Percentiles rank a stretch among this genome's conserved stretches.
phyloP scores from a whole-genome alignment of 2,797 vertebrate species.

The Tapera naevia region DNA sequence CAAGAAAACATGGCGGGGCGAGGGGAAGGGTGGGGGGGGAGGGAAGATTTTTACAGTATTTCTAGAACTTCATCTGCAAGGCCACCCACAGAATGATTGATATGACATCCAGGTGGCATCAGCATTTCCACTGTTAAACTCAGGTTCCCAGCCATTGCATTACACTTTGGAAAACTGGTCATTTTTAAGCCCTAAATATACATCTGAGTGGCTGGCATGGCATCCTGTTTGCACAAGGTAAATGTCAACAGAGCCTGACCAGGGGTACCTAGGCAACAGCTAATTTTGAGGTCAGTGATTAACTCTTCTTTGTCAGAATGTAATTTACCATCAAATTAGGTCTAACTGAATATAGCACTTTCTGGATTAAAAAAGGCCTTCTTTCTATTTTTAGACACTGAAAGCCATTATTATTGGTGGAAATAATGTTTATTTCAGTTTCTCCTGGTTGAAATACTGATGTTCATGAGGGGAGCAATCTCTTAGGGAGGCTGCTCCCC shows the following conservation, averaged over 20 bases:
- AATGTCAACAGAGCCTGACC: constrained; percentile 53
- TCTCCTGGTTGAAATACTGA: neutral
- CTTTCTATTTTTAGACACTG: constrained; percentile 17
- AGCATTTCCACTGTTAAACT: neutral
- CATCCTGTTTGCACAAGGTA: constrained; percentile 48
- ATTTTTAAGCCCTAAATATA: constrained; percentile 23
- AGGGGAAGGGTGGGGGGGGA: neutral
- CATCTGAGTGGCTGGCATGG: neutral
- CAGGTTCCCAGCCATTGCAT: neutral
- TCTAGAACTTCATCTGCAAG: neutral
- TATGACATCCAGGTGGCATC: neutral
- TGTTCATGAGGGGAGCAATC: neutral
- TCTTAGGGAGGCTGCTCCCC: neutral
- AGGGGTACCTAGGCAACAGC: constrained; percentile 60
- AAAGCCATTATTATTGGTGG: neutral
- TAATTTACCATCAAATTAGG: constrained; percentile 37
- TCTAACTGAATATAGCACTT: constrained; percentile 20
- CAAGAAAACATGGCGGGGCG: neutral
- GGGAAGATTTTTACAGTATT: accelerated
- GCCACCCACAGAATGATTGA: neutral
- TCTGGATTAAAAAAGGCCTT: neutral
- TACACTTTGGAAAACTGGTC: neutral
- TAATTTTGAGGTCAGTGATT: constrained; percentile 68
- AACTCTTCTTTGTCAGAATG: constrained; percentile 58
- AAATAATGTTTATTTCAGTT: neutral